Evolutionary conservation across 2,888 invertebrate genomes (phyloP), one percentile per base, ranked within the genome.

Genomic region (Polylopha cassiicola): DNA sequence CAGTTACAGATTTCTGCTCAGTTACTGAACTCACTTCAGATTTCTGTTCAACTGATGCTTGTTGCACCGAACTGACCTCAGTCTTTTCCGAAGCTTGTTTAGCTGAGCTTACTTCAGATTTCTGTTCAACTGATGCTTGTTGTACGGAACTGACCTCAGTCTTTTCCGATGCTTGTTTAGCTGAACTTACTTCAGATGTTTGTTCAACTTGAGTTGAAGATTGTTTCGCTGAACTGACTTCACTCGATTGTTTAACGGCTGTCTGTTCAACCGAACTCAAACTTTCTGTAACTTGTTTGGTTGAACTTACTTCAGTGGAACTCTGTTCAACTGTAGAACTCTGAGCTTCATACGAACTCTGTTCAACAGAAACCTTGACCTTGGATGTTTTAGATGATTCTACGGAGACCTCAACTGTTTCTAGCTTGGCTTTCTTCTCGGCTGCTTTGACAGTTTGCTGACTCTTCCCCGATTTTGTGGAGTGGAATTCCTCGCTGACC

Each of bases 401-500:
- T 34, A 48, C 43, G 22, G 38, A 34, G 14, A 39, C 30, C 31
- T 47, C 44, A 21, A 43, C 28, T 39, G 43, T 53, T 34, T 48
- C 36, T 34, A 48, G 42, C 37, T 37, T 50, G 37, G 44, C 43
- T 18, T 37, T 43, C 18, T 34, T 45, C 21, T 24, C 33, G 31
- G 33, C 41, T 31, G 46, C 30, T 50, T 52, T 33, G 4, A 46
- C 36, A 16, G 49, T 44, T 18, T 71, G 56, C 52, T 70, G 60
- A 44, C 52, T 66, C 5, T 50, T 39, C 37, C 63, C 65, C 38
- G 65, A 65, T 50, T 65, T 58, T 39, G 65, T 59, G 44, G 70
- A 69, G 45, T 66, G 61, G 36, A 58, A 60, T 39, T 39, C 46
- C 43, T 68, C 73, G 38, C 61, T 61, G 42, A 62, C 55, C 50